Evolutionary conservation across 2,113 vertebrate species (phyloP).

Genomic region (Hippolais icterina): DNA sequence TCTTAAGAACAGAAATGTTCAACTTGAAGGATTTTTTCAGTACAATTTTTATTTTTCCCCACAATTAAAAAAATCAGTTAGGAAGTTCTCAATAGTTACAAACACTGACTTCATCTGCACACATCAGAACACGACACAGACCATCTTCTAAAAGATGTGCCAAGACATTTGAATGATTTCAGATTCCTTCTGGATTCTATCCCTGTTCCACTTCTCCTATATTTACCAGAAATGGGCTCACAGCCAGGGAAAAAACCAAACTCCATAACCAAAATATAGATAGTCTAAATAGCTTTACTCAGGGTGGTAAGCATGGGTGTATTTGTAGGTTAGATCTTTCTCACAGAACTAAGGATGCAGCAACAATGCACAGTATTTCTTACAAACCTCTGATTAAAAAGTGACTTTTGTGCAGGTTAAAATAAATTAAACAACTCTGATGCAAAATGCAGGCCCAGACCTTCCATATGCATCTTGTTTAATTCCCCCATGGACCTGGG

Average conservation of each 20-base stretch:
- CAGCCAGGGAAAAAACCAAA: accelerated
- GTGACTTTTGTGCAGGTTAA: not conserved
- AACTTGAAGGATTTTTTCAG: not conserved
- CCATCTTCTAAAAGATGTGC: not conserved
- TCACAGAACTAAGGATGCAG: not conserved
- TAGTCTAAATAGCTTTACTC: not conserved
- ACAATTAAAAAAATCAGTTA: not conserved
- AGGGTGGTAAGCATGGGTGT: not conserved
- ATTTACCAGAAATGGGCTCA: not conserved
- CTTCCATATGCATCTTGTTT: not conserved
- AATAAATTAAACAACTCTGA: not conserved
- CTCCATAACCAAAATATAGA: not conserved
- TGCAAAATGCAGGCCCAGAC: not conserved
- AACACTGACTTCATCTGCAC: not conserved
- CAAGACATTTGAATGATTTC: not conserved
- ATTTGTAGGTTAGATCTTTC: not conserved
- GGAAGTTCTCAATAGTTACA: not conserved
- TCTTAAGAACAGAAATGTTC: not conserved
- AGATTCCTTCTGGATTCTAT: not conserved
- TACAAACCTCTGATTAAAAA: not conserved
- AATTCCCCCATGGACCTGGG: accelerated
- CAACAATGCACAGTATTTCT: not conserved
- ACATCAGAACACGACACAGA: not conserved
- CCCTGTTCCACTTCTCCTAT: not conserved
- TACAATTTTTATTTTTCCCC: not conserved